phyloP scores from a whole-genome alignment of 53 echinoderm and acorn worm species.

The Paelopatides confundens region DNA sequence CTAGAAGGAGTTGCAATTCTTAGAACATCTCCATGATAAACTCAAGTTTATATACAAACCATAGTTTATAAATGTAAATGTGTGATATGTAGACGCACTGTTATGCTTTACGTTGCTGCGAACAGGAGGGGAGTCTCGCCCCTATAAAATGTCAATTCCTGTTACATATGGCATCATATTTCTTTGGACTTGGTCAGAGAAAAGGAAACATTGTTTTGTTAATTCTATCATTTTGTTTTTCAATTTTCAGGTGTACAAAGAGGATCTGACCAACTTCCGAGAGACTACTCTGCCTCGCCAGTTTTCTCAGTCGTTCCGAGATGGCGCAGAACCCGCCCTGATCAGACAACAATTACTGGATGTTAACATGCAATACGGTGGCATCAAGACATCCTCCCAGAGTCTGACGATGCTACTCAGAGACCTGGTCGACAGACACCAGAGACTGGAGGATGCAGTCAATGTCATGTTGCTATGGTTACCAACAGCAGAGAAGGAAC shows the following conservation, averaged over 20 bases:
- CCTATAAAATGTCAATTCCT: no score
- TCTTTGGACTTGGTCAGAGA: no score
- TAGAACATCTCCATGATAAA: no score
- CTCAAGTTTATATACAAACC: no score
- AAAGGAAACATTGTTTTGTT: no score
- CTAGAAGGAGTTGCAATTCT: no score
- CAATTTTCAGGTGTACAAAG: slow-evolving; percentile 83
- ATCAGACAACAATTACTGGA: slow-evolving; percentile 70
- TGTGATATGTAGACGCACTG: no score
- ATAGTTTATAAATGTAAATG: no score
- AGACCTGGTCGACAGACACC: slow-evolving; percentile 85
- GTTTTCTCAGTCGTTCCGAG: slow-evolving; percentile 79
- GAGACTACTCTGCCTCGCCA: slow-evolving; percentile 79
- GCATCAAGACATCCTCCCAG: slow-evolving; percentile 70
- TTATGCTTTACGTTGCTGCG: no score
- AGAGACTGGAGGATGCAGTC: slow-evolving; percentile 74
- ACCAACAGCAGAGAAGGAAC: slow-evolving; percentile 69
- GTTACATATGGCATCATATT: no score
- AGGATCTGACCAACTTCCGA: slow-evolving; percentile 87
- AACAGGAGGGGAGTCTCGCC: no score
- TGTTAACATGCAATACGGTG: slow-evolving; percentile 73
- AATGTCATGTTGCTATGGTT: slow-evolving; percentile 81
- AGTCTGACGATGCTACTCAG: slow-evolving; percentile 67
- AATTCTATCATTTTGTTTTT: no score
- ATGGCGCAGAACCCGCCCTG: slow-evolving; percentile 81